Evolutionary conservation across 2,888 invertebrate genomes (phyloP).

Genomic region (Cryptophagus acutangulus): DNA sequence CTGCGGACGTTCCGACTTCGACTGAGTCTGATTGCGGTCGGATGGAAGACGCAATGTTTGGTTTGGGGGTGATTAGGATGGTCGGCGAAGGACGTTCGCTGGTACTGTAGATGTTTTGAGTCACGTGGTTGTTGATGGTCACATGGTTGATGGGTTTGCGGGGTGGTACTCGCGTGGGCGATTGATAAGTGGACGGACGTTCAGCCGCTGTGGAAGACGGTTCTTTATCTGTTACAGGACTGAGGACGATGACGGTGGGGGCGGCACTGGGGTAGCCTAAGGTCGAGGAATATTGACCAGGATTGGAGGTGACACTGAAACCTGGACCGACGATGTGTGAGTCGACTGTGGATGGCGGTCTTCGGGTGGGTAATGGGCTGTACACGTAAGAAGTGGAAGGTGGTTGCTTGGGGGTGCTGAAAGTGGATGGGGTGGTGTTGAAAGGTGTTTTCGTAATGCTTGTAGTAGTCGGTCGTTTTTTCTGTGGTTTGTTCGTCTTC

Average conservation of each 20-base stretch:
- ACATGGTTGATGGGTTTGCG: conserved; percentile 51
- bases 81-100: conserved; percentile 59
- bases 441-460: too few relatives aligned
- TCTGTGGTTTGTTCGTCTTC: conserved; percentile 38
- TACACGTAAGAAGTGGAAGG: conserved; percentile 48
- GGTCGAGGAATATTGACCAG: conserved; percentile 20
- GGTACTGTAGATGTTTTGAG: conserved; percentile 53
- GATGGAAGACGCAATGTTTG: conserved; percentile 45
- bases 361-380: conserved; percentile 32
- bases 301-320: conserved; percentile 34
- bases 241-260: conserved; percentile 58
- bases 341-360: conserved; percentile 24
- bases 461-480: too few relatives aligned
- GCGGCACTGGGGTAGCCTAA: conserved; percentile 46
- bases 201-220: not conserved
- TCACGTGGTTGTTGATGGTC: conserved; percentile 59
- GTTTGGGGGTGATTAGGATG: conserved; percentile 66
- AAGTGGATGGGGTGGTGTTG: conserved; percentile 34
- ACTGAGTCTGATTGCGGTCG: conserved; percentile 34
- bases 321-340: conserved; percentile 36
- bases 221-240: conserved; percentile 46
- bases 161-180: conserved; percentile 21
- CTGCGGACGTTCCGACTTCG: conserved; percentile 58
- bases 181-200: conserved; percentile 10
- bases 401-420: conserved; percentile 37